phyloP scores from a whole-genome alignment of 2,888 invertebrate genomes.

The Philaethria dido region DNA sequence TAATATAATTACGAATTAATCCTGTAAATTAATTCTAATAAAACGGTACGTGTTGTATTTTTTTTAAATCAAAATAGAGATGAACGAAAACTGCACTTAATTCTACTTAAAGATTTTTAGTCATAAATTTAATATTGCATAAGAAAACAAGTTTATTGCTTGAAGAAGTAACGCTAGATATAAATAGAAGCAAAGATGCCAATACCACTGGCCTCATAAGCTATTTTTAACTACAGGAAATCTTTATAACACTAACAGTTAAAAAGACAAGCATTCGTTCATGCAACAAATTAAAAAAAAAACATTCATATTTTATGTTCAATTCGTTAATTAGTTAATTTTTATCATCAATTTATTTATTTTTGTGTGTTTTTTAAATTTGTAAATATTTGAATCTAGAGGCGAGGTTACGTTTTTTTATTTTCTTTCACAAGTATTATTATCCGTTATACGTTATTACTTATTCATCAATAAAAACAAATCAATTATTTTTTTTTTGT shows the following conservation, averaged over 20 bases:
- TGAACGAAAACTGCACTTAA: neutral
- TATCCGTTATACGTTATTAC: no score
- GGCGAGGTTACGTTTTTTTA: no score
- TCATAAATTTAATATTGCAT: conserved; percentile 22
- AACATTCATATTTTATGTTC: no score
- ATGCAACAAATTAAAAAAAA: neutral
- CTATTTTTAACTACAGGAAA: conserved; percentile 41
- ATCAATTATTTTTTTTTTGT: neutral
- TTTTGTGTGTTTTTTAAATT: no score
- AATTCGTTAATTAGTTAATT: no score
- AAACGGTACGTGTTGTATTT: neutral
- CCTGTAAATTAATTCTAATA: neutral
- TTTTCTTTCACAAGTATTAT: no score
- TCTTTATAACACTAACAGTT: conserved; percentile 33
- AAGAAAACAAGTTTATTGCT: conserved; percentile 29
- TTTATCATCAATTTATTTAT: no score
- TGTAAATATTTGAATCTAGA: no score
- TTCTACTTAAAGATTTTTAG: conserved; percentile 1
- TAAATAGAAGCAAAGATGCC: conserved; percentile 36
- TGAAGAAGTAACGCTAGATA: conserved; percentile 30
- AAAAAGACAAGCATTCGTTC: conserved; percentile 16
- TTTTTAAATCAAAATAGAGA: neutral
- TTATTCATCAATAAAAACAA: neutral
- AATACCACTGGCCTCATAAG: conserved; percentile 41
- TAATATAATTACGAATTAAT: neutral